Percentiles rank a stretch among this genome's conserved stretches.
phyloP scores from a whole-genome alignment of 2,888 invertebrate genomes.

The Ferrisia virgata region DNA sequence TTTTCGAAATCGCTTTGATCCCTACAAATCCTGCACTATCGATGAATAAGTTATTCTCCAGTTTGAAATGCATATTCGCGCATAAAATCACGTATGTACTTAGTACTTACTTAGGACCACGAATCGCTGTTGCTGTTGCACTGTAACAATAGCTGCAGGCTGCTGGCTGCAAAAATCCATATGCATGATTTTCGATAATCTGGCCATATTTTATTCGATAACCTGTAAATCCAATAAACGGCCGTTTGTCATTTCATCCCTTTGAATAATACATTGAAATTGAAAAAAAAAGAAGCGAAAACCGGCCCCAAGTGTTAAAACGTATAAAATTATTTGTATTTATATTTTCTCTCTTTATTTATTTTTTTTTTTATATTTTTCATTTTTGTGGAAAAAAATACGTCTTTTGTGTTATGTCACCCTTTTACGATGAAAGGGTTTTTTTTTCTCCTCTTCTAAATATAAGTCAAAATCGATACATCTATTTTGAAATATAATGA shows the following conservation, averaged over 20 bases:
- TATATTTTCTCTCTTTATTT: not conserved
- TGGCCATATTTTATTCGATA: not conserved
- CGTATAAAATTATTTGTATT: not conserved
- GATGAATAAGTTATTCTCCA: too few species aligned
- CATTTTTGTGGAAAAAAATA: not conserved
- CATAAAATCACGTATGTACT: not conserved
- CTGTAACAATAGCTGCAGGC: not conserved
- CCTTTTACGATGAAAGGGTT: not conserved
- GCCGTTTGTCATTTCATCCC: conserved; percentile 8
- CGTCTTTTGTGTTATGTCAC: not conserved
- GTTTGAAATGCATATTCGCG: not conserved
- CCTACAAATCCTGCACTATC: too few species aligned
- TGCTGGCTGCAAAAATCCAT: not conserved
- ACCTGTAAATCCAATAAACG: conserved; percentile 3
- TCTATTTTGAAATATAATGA: not conserved
- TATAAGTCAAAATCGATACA: not conserved
- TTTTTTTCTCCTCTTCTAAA: not conserved
- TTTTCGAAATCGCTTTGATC: too few species aligned
- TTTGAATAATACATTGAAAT: not conserved
- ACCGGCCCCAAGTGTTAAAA: not conserved
- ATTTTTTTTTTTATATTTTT: not conserved
- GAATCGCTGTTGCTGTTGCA: not conserved
- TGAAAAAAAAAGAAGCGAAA: not conserved
- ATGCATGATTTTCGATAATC: conserved; percentile 14
- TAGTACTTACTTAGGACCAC: not conserved